Percentiles rank a stretch among this genome's conserved stretches.
These are phyloP conservation scores for Falco punctatus DNA, from an alignment of 2,113 vertebrate genomes.

Conservation along the genomic window DNA sequence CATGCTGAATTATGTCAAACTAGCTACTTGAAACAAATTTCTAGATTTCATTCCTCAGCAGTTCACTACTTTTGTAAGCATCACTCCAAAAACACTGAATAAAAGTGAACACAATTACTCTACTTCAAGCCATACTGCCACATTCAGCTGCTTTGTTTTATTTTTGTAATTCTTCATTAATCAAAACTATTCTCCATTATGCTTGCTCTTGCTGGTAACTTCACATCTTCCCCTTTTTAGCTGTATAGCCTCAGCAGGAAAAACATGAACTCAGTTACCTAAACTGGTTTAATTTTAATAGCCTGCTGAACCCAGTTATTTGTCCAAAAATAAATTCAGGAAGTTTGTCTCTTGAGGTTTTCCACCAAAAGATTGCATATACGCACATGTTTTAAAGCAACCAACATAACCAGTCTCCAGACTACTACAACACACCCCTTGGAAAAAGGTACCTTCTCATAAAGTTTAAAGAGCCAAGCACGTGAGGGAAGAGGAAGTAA, in stretches of 20 bases:
- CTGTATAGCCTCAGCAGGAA: neutral
- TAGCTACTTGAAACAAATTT: neutral
- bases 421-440: fast-evolving
- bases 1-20: neutral
- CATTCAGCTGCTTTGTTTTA: neutral
- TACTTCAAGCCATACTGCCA: neutral
- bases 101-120: neutral
- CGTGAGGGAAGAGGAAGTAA: neutral
- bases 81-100: neutral
- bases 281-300: neutral
- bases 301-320: neutral
- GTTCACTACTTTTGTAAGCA: neutral
- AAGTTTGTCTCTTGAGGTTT: neutral
- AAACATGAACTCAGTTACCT: neutral
- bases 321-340: neutral
- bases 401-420: neutral
- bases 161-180: neutral
- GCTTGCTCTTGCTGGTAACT: neutral
- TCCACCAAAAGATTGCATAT: neutral
- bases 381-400: fast-evolving
- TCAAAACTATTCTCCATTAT: neutral
- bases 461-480: neutral
- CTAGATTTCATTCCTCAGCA: neutral
- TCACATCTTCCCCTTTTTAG: neutral
- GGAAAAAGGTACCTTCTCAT: neutral